Conservation (phyloP, 2,888 invertebrate genomes). For the Parnassius apollo region DNA sequence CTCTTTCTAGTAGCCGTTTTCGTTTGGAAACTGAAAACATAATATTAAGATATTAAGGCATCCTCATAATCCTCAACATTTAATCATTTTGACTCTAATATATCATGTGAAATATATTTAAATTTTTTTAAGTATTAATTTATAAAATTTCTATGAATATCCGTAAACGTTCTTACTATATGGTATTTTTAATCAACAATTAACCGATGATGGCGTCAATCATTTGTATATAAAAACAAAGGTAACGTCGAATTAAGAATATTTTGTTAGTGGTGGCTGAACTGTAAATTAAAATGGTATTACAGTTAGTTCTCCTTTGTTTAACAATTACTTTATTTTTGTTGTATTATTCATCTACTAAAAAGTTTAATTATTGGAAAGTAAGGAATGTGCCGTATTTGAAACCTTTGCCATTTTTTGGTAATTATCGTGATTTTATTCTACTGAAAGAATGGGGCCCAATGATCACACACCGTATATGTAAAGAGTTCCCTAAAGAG, state of each 20-base stretch:
- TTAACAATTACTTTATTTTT: constrained; percentile 1
- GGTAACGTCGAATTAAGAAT: background rate
- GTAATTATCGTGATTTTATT: constrained; percentile 52
- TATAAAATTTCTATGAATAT: no score
- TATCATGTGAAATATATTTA: no score
- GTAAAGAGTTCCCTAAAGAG: constrained; percentile 45
- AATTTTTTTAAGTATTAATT: no score
- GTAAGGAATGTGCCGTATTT: constrained; percentile 44
- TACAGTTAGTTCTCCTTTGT: background rate
- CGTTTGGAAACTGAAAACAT: no score
- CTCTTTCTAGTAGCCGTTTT: no score
- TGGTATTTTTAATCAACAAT: no score
- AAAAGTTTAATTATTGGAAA: constrained; percentile 51
- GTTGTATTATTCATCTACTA: constrained; percentile 36
- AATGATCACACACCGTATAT: constrained; percentile 42
- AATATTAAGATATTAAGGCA: no score
- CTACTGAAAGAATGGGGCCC: constrained; percentile 42
- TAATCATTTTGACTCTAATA: no score
- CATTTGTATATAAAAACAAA: background rate
- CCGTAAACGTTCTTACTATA: no score
- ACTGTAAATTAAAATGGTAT: constrained; percentile 6
- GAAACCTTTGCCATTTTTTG: constrained; percentile 48
- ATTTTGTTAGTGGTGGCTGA: background rate
- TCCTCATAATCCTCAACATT: no score
- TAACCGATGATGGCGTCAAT: no score